Evolutionary conservation across 2,888 invertebrate genomes (phyloP).

Genomic region (Amiota mariae): DNA sequence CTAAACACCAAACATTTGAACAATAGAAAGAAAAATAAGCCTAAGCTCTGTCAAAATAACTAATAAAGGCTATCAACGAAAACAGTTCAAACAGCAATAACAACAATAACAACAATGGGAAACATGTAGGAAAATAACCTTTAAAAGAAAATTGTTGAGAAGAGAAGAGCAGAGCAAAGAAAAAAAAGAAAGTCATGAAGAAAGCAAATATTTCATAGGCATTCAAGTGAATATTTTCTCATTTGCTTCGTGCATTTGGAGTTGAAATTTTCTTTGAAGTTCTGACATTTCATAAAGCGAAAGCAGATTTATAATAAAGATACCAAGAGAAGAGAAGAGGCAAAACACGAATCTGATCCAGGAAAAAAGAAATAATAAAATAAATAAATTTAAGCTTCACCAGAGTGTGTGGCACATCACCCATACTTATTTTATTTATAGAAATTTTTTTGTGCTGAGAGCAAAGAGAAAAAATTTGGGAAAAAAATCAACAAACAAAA

Average conservation of each 20-base stretch:
- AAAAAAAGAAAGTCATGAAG: constrained; percentile 40
- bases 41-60: constrained; percentile 62
- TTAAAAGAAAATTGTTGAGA: constrained; percentile 25
- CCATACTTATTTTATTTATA: constrained; percentile 36
- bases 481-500: constrained; percentile 64
- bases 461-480: constrained; percentile 37
- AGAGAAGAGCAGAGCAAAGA: constrained; percentile 18
- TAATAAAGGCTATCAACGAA: constrained; percentile 66
- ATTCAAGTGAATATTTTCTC: constrained; percentile 69
- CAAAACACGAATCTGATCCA: constrained; percentile 12
- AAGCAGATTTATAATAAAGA: constrained; percentile 59
- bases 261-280: constrained; percentile 67
- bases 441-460: constrained; percentile 40
- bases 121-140: constrained; percentile 34
- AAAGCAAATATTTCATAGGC: constrained; percentile 59
- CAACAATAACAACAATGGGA: constrained; percentile 49
- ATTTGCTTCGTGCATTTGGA: constrained; percentile 63
- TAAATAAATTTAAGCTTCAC: constrained; percentile 30
- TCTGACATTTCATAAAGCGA: constrained; percentile 68
- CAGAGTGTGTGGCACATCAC: constrained; percentile 12
- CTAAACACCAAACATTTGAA: not conserved
- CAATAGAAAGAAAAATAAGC: constrained; percentile 39
- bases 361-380: constrained; percentile 32
- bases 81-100: constrained; percentile 62
- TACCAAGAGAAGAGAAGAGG: constrained; percentile 38